phyloP scores from a whole-genome alignment of 2,888 invertebrate species.

The Apamea monoglypha region DNA sequence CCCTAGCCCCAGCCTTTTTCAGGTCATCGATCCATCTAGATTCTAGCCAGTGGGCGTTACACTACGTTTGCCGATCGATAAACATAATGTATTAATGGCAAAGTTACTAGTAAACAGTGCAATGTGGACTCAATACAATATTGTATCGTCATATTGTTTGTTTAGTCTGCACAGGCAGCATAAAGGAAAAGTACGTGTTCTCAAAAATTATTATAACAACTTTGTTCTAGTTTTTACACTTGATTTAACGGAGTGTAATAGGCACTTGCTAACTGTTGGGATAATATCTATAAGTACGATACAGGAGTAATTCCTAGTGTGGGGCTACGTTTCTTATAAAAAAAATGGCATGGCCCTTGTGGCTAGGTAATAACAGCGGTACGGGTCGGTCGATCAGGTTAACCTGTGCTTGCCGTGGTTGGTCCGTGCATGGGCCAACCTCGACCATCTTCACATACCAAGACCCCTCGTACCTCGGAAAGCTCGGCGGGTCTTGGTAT shows the following conservation, averaged over 20 bases:
- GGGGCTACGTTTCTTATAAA: no score
- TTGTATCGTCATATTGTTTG: slow-evolving; percentile 33
- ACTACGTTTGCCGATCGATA: slow-evolving; percentile 9
- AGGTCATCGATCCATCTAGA: neutral
- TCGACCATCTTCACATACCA: no score
- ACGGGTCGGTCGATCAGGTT: no score
- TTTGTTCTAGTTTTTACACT: slow-evolving; percentile 36
- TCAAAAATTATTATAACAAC: slow-evolving; percentile 29
- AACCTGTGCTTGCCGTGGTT: no score
- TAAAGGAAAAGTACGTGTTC: slow-evolving; percentile 26
- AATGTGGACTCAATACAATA: slow-evolving; percentile 13
- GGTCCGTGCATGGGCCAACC: no score
- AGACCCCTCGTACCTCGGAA: no score
- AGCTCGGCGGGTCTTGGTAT: no score
- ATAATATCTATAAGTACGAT: no score
- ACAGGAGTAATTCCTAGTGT: no score
- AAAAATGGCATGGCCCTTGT: no score
- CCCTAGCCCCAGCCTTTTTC: neutral
- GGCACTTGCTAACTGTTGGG: neutral
- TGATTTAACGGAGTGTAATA: slow-evolving; percentile 18
- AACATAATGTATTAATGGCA: neutral
- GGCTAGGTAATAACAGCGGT: no score
- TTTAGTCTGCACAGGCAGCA: slow-evolving; percentile 11
- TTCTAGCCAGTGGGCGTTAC: neutral
- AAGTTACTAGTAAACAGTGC: neutral